A percentile compares a stretch with the other conserved stretches of the same genome.
Conservation (phyloP, 2,797 vertebrate species). For the Melopsittacus undulatus region DNA sequence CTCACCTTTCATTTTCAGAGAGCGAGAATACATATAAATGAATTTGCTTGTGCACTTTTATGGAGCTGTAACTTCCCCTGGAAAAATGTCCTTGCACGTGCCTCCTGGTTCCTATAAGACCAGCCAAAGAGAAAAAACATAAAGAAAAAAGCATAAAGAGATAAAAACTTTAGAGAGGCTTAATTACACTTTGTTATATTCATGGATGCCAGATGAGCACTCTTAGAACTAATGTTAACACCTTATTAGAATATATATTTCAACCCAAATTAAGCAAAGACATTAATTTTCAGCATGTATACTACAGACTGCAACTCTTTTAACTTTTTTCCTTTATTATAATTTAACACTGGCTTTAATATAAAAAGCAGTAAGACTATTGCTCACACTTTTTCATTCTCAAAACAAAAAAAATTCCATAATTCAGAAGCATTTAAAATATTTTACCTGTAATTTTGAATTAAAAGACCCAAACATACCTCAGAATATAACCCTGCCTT, state of each 20-base stretch:
- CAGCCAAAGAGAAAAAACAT: background rate
- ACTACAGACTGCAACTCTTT: background rate
- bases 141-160: background rate
- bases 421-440: constrained; percentile 42
- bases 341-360: constrained; percentile 18
- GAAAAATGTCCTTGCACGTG: background rate
- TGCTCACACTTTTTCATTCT: constrained; percentile 15
- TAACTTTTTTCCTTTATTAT: background rate
- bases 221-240: constrained; percentile 45
- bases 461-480: background rate
- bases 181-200: constrained; percentile 46
- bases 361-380: background rate
- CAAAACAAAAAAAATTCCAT: constrained; percentile 41
- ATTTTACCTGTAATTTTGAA: constrained; percentile 44
- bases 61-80: background rate
- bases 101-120: background rate
- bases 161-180: constrained; percentile 27
- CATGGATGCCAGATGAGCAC: constrained; percentile 24
- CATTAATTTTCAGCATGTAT: constrained; percentile 40
- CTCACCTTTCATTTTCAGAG: background rate
- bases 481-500: background rate
- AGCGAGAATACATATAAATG: background rate
- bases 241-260: constrained; percentile 46
- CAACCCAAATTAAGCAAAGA: constrained; percentile 21
- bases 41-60: background rate